phyloP scores from a whole-genome alignment of 2,797 vertebrate species.

The Catharus ustulatus region DNA sequence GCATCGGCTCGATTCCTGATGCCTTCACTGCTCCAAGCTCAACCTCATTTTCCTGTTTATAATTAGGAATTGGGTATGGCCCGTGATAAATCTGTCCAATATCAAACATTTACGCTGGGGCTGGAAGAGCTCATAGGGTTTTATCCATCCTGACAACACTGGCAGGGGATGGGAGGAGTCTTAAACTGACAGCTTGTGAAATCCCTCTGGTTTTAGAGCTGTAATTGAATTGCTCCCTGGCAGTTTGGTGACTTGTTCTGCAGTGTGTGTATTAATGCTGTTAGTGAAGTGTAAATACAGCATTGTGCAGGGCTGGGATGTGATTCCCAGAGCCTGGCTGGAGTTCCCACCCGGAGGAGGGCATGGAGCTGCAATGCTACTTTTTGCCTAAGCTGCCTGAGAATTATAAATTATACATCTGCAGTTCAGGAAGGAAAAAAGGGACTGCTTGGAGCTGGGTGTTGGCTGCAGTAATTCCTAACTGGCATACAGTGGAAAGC shows the following conservation, averaged over 20 bases:
- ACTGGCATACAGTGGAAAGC: not conserved
- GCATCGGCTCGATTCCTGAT: not conserved
- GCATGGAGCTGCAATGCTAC: not conserved
- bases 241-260: not conserved
- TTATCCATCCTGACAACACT: not conserved
- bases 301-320: accelerated
- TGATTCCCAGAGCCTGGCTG: not conserved
- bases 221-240: not conserved
- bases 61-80: not conserved
- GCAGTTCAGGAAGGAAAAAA: not conserved
- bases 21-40: not conserved
- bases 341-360: accelerated
- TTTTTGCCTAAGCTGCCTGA: not conserved
- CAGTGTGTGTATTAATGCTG: not conserved
- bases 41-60: not conserved
- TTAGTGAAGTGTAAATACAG: not conserved
- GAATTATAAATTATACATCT: not conserved
- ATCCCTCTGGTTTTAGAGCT: not conserved
- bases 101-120: not conserved
- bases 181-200: not conserved
- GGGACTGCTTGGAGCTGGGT: not conserved
- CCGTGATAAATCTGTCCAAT: not conserved
- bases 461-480: not conserved
- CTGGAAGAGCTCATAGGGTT: not conserved
- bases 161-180: not conserved